Base-by-base conservation (phyloP, 1,140 invertebrate species). In the Ooceraea biroi region DNA sequence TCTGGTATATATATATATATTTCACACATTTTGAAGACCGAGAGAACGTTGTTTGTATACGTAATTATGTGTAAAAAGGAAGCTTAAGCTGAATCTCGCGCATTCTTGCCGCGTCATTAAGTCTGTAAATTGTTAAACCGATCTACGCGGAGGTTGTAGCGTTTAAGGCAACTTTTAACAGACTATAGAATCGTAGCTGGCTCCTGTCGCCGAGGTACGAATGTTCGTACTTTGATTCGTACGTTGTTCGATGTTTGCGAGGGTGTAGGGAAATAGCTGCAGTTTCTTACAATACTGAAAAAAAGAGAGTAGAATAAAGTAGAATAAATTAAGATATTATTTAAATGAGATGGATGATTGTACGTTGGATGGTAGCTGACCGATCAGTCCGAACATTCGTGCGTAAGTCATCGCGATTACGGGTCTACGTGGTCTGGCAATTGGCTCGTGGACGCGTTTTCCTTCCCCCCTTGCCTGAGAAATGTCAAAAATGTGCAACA, bases 101-200 rank as follows among this genome's bases (percentile, higher is more conserved):
- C 77, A 88, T 61, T 61, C 65, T 36, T 88, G 69, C 36, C 63
- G 73, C 68, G 36, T 41, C 76, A 25, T 74, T 73, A 72, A 73
- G 60, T 66, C 76, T 89, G 76, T 88, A 88, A 89, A 86, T 88
- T 74, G 74, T 86, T 80, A 80, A 76, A 86, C 65, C 52, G 55
- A 89, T 89, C 90, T 91, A 90, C 77, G 92, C 85, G 92, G 91
- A 92, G 91, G 91, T 91, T 93, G 91, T 93, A 93, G 93, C 36
- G 36, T 92, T 93, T 94, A 93, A 94, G 92, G 92, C 93, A 92
- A 93, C 92, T 93, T 93, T 93, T 92, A 94, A 93, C 91, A 93
- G 92, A 93, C 90, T 92, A 90, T 91, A 89, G 88, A 92, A 93
- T 91, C 91, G 91, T 91, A 91, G 71, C 68, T 88, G 88, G 86